Conservation (phyloP, 1,140 invertebrate genomes). For the Belonocnema kinseyi region DNA sequence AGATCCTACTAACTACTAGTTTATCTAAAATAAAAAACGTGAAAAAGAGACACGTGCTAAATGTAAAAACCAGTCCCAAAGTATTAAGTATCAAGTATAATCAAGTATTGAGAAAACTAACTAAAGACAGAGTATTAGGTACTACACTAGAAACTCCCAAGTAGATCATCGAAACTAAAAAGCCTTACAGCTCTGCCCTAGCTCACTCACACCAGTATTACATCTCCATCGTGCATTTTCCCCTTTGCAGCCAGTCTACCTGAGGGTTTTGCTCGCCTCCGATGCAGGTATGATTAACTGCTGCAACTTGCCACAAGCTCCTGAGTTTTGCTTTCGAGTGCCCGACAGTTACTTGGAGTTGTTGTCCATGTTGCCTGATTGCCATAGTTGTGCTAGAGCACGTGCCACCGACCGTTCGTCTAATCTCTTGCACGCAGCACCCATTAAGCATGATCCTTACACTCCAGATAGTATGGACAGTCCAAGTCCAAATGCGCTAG, state of each 20-base stretch:
- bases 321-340: slow-evolving; percentile 76
- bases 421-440: slow-evolving; percentile 76
- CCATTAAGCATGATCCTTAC: slow-evolving; percentile 81
- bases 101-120: neutral
- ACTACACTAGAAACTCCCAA: slow-evolving; percentile 20
- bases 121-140: slow-evolving; percentile 26
- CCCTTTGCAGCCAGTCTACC: slow-evolving; percentile 87
- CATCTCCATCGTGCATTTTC: slow-evolving; percentile 48
- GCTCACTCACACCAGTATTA: slow-evolving; percentile 9
- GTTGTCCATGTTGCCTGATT: slow-evolving; percentile 72
- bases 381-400: slow-evolving; percentile 64
- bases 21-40: slow-evolving; percentile 12
- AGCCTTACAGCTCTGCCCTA: neutral
- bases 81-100: neutral
- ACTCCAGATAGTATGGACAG: slow-evolving; percentile 87
- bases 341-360: slow-evolving; percentile 73
- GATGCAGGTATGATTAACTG: slow-evolving; percentile 88
- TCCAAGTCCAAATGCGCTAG: slow-evolving; percentile 80
- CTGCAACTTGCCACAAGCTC: slow-evolving; percentile 73
- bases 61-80: no score
- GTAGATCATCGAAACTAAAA: neutral
- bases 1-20: slow-evolving; percentile 2
- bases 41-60: neutral
- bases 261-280: slow-evolving; percentile 81
- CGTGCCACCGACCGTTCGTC: slow-evolving; percentile 64